Evolutionary conservation across 2,888 invertebrate species (phyloP).

Genomic region (Lithophane ornitopus): DNA sequence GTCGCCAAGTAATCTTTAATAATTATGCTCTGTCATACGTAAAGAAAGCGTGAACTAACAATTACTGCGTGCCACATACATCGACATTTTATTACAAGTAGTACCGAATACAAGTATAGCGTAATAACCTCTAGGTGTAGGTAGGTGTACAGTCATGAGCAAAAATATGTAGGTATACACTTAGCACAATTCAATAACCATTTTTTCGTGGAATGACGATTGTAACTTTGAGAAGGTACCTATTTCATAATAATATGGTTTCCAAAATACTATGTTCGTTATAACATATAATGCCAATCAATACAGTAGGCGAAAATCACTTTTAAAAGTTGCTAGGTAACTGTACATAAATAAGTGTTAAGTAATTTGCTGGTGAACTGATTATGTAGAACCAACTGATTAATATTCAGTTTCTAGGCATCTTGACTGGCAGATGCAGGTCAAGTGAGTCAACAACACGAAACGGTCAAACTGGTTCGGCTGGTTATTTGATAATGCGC

Average conservation of each 20-base stretch:
- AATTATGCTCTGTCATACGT: not conserved
- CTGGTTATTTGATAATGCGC: conserved; percentile 17
- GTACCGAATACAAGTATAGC: not conserved
- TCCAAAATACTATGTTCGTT: too few relatives aligned
- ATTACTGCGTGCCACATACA: not conserved
- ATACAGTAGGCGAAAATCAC: too few relatives aligned
- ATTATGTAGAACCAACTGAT: conserved; percentile 31
- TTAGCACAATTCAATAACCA: too few relatives aligned
- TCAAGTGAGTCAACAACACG: conserved; percentile 31
- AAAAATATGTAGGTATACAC: too few relatives aligned
- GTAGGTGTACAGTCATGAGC: too few relatives aligned
- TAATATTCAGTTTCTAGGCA: conserved; percentile 35
- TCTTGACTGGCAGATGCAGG: conserved; percentile 31
- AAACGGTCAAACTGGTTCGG: conserved; percentile 33
- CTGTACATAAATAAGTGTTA: conserved; percentile 17
- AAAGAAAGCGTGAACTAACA: conserved; percentile 2
- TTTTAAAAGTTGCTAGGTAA: too few relatives aligned
- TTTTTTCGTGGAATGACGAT: too few relatives aligned
- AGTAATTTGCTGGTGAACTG: conserved; percentile 36
- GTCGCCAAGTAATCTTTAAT: not conserved
- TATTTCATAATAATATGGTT: too few relatives aligned
- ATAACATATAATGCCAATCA: too few relatives aligned
- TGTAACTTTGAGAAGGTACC: too few relatives aligned
- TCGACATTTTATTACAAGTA: conserved; percentile 5
- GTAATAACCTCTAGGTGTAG: not conserved